These are phyloP conservation scores for Cephalotes varians DNA, from an alignment of 2,888 invertebrate species.

Conservation along the genomic window DNA sequence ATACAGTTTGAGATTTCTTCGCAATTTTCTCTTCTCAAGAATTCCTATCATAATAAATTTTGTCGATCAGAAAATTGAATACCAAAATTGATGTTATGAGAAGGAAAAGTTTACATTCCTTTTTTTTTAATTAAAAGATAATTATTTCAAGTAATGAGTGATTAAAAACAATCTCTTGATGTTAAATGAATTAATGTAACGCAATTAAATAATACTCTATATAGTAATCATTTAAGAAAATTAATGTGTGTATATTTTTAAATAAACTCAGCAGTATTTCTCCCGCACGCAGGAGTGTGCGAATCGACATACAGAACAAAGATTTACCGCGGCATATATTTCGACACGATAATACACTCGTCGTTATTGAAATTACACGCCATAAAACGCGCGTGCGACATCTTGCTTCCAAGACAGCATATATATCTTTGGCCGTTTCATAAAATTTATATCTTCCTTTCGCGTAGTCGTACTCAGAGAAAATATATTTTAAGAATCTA, in stretches of 20 bases:
- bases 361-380: slow-evolving; percentile 48
- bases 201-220: neutral
- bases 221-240: neutral
- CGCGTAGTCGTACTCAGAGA: slow-evolving; percentile 18
- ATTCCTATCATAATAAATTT: slow-evolving; percentile 26
- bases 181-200: neutral
- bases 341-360: slow-evolving; percentile 40
- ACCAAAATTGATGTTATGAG: slow-evolving; percentile 1
- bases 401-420: slow-evolving; percentile 41
- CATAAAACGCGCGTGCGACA: slow-evolving; percentile 39
- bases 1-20: neutral
- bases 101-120: neutral
- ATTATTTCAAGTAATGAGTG: neutral
- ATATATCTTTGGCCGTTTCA: slow-evolving; percentile 27
- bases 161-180: neutral
- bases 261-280: neutral
- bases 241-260: neutral
- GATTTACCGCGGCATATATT: slow-evolving; percentile 25
- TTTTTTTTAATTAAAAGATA: neutral
- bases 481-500: slow-evolving; percentile 36
- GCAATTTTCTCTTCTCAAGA: slow-evolving; percentile 24
- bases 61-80: slow-evolving; percentile 31
- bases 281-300: neutral
- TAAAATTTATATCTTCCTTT: slow-evolving; percentile 50
- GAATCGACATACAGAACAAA: neutral